Conservation (phyloP, 23 tunicate species). For the Halocynthia roretzi region DNA sequence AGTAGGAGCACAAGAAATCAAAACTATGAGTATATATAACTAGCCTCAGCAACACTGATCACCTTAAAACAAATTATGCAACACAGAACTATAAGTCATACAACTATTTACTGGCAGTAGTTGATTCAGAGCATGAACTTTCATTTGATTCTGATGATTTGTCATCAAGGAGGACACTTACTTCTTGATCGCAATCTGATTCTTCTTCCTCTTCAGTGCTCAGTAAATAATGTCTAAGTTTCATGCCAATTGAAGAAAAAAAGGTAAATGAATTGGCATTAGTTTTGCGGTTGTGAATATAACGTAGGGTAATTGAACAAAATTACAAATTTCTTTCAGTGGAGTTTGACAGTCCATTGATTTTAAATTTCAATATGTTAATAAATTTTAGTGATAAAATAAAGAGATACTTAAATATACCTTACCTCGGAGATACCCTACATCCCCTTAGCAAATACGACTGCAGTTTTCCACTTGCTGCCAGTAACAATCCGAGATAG, state of each 20-base stretch:
- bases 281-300: too few relatives aligned
- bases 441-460: conserved; percentile 58
- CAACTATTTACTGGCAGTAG: neutral
- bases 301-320: too few relatives aligned
- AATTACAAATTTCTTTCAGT: neutral
- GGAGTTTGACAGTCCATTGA: too few relatives aligned
- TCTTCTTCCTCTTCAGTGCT: conserved; percentile 10
- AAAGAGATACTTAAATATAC: neutral
- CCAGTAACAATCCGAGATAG: conserved; percentile 83
- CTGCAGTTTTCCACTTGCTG: conserved; percentile 58
- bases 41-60: too few relatives aligned
- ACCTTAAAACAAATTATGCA: too few relatives aligned
- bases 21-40: too few relatives aligned
- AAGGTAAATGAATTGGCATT: too few relatives aligned
- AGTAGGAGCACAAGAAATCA: too few relatives aligned
- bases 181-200: neutral
- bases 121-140: conserved; percentile 3
- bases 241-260: neutral
- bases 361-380: too few relatives aligned
- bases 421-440: conserved; percentile 65
- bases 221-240: conserved; percentile 5
- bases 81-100: too few relatives aligned
- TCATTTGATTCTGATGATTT: conserved; percentile 1
- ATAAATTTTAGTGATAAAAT: neutral
- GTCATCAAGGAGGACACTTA: neutral